Base-by-base conservation (phyloP, 2,797 vertebrate genomes). In the Micromesistius poutassou region DNA sequence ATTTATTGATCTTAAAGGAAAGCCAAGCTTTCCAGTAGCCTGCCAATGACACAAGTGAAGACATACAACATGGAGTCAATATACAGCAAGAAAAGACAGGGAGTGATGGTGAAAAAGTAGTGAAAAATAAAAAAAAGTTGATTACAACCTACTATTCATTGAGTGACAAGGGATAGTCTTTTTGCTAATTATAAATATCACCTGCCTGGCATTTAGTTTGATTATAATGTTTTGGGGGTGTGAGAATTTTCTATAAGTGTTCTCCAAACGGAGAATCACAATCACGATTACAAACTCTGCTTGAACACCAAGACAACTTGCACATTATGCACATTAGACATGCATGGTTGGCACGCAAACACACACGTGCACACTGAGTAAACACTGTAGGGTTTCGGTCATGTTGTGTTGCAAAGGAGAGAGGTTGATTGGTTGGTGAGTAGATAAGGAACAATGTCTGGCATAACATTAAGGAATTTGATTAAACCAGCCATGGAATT, bases 341-440 rank as follows among this genome's bases (percentile, higher is more conserved):
- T n/a, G 8, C 55, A 25, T 6, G 5, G 55, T 62, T 62, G 22
- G n/a, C 55, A 25, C 50, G 1, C 50, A 55, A 16, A 55, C 62
- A 28, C 25, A 28, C 55, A 62, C 55, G n/a, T n/a, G 8, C 55
- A 25, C 55, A 62, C 55, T 19, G 5, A 19, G 70, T 71, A n/a
- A 36, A 74, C 36, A 74, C 36, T 22, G 30, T 19, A 72, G 71
- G 40, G 73, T 74, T 74, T 74, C 38, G 36, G 73, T 74, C n/a
- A 13, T 19, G 71, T 36, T 33, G 9, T 74, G 40, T 13, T 40
- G 36, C 40, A 30, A 74, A 74, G 38, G 38, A 22, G 73, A 30
- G 38, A 74, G 38, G 73, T 74, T 74, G 46, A 74, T 46, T 9
- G 13, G 7, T 33, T 3, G 5, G 10, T 30, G 19, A 36, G 73